phyloP scores from a whole-genome alignment of 2,113 vertebrate species.

The Grus americana region DNA sequence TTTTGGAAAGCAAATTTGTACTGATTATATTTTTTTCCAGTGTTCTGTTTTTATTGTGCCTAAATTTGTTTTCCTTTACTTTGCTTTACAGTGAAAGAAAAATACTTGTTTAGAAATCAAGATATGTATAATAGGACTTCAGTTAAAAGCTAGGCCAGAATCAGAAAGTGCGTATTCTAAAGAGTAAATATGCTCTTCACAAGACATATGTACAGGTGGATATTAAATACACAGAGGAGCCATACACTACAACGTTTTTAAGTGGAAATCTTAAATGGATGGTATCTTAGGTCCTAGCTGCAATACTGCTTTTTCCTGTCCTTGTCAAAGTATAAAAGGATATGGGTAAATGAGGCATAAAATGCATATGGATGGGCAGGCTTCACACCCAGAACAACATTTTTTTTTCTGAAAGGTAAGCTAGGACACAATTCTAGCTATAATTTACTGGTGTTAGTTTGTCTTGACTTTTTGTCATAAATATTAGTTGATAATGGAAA shows the following conservation, averaged over 20 bases:
- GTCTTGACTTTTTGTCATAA: neutral
- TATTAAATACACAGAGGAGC: neutral
- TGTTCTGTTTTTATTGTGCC: neutral
- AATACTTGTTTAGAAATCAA: slow-evolving; percentile 33
- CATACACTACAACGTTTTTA: neutral
- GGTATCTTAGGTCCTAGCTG: neutral
- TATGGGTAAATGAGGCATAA: neutral
- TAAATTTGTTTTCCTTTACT: slow-evolving; percentile 11
- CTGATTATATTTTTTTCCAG: neutral
- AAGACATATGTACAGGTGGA: neutral
- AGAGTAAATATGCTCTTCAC: slow-evolving; percentile 21
- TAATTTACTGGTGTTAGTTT: neutral
- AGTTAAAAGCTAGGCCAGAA: neutral
- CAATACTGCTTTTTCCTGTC: neutral
- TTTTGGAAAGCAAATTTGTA: slow-evolving; percentile 30
- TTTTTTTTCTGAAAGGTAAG: neutral
- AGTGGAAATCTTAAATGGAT: neutral
- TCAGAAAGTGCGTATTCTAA: slow-evolving; percentile 12
- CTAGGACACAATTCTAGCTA: neutral
- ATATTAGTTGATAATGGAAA: neutral
- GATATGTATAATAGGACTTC: neutral
- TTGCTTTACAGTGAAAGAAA: neutral
- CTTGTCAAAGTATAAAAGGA: neutral
- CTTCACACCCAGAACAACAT: neutral
- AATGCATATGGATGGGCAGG: neutral